Conservation (phyloP, 2,797 vertebrate genomes). For the Iguana delicatissima region DNA sequence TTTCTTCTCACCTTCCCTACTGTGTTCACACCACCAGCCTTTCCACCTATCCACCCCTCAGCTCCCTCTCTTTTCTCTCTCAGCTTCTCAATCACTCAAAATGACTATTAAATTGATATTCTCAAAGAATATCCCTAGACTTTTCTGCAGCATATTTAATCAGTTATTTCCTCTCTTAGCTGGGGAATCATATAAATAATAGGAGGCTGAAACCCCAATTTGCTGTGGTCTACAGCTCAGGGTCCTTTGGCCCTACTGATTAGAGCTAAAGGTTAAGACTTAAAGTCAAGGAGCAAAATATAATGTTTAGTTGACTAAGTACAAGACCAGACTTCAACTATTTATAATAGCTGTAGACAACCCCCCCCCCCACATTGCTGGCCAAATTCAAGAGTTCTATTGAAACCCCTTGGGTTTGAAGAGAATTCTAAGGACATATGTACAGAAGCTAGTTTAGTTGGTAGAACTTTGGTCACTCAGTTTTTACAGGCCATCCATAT, state of each 20-base stretch:
- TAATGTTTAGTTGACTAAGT: too few relatives aligned
- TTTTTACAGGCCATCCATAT: background rate
- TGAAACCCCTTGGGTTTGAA: background rate
- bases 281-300: background rate
- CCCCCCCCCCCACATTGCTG: background rate
- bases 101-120: background rate
- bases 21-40: background rate
- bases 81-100: background rate
- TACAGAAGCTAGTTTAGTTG: too few relatives aligned
- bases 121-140: background rate
- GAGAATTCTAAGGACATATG: background rate
- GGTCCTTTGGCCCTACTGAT: background rate
- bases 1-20: background rate
- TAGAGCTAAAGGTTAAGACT: too few relatives aligned
- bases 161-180: too few relatives aligned
- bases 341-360: background rate
- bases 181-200: too few relatives aligned
- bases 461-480: background rate
- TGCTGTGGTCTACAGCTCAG: background rate
- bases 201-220: too few relatives aligned
- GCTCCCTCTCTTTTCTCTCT: background rate
- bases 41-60: too few relatives aligned
- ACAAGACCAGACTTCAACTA: background rate
- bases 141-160: too few relatives aligned
- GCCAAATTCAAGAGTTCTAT: background rate